Base-by-base conservation (phyloP, 2,797 vertebrate genomes). In the Halcyon leucocephala region DNA sequence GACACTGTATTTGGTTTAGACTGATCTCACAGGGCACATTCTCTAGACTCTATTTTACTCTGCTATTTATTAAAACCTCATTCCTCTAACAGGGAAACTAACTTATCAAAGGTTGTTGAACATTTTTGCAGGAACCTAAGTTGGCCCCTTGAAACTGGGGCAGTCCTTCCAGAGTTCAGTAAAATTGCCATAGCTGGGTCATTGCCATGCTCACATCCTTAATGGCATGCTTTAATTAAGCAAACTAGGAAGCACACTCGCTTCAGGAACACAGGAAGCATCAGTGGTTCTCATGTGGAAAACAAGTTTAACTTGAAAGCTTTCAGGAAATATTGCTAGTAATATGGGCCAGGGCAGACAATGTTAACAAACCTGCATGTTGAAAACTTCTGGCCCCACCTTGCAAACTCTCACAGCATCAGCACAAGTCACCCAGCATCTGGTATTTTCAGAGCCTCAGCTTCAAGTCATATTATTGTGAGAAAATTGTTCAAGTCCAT, bases 201-300 rank as follows among this genome's bases (percentile, higher is more conserved):
- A 19, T 35, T 82, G 90, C 82, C 77, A 64, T 2, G 41, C 42
- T 92, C 54, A 21, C 33, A 42, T 93, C 64, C 12, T 7, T 76
- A 66, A 52, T 61, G 49, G 18, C 24, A 37, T 13, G 0, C 48
- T 91, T 82, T 84, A 90, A 90, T 96, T 92, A 86, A 91, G 48
- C 77, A 67, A 88, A 52, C n/a, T 11, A 71, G 64, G 69, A 72
- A 94, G 37, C 58, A 55, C 24, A 7, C 66, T 94, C 7, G 2
- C 86, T 96, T 88, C 77, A 92, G 73, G 41, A 89, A 41, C 60
- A 73, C 65, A 86, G 86, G 89, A 94, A 89, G 26, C 78, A 55
- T 78, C 76, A 17, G 39, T 81, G 17, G 55, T 89, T 82, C 67
- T 85, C 44, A n/a, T 60, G 74, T 86, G 65, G 86, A 84, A 96